Evolutionary conservation across 2,888 invertebrate genomes (phyloP), one percentile per base, ranked within the genome.

Genomic region (Leptinotarsa tumamoca): DNA sequence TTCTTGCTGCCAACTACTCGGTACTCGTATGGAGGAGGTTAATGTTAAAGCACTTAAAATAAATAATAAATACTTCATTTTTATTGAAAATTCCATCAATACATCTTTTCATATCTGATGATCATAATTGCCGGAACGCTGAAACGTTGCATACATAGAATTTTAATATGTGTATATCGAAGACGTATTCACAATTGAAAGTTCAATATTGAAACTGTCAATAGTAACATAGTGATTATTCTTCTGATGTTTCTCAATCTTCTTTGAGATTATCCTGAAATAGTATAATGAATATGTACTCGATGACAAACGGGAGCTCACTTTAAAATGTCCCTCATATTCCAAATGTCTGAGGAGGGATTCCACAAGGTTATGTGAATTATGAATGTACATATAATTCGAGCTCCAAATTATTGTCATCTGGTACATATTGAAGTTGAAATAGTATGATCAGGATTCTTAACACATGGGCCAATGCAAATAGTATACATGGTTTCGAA

Each of bases 11-110:
- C 83, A 83, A 7, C 63, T 68, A 54, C 78, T 70, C 21, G 83
- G 83, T 61, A 82, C 81, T 56, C 78, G 74, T 66, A 83, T 80
- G 33, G 80, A 81, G 52, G 74, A 73, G 49, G 79, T 74, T 68
- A 80, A 43, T 7, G 80, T 77, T 61, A 81, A 77, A 71, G 78
- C 68, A 76, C 77, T 70, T 5, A 77, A 17, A 67, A 83, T 72
- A 73, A 80, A 74, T 73, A 80, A 66, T 56, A 80, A 76, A 52
- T 74, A 72, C 78, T 80, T 80, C 83, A 82, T 83, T 79, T 43
- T 63, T 7, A 58, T 27, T 15, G 23, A 17, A 5, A 58, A 2
- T 15, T 23, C 58, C 58, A 58, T 58, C 15, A 58, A 15, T 23
- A 58, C 15, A 14, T 23, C 15, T 58, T 23, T 4, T 58, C 21